A percentile compares a stretch with the other conserved stretches of the same genome.
Conservation (phyloP, 2,113 vertebrate species). For the Plectropomus leopardus region DNA sequence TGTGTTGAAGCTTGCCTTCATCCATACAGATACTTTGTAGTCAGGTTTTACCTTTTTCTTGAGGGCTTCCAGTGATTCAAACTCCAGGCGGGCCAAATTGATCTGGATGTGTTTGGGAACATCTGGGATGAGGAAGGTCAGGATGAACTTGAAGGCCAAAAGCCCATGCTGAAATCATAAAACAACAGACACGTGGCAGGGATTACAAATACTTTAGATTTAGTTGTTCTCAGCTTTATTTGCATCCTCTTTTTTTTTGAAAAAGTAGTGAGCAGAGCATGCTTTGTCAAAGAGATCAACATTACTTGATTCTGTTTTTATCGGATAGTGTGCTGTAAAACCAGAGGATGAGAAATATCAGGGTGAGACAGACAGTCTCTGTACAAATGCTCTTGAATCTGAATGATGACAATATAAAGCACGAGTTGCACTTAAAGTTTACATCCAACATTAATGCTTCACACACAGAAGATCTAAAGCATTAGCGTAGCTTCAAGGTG, state of each 20-base stretch:
- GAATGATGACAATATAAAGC: not conserved
- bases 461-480: no score
- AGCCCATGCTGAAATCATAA: slow-evolving; percentile 88
- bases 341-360: not conserved
- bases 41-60: slow-evolving; percentile 92
- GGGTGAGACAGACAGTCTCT: not conserved
- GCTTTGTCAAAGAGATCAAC: slow-evolving; percentile 9
- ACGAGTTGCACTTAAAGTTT: no score
- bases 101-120: slow-evolving; percentile 91
- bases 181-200: slow-evolving; percentile 10
- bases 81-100: slow-evolving; percentile 92
- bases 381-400: slow-evolving; percentile 5
- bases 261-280: not conserved
- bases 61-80: slow-evolving; percentile 94
- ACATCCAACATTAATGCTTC: no score
- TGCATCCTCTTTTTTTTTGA: not conserved
- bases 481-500: no score
- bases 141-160: slow-evolving; percentile 93
- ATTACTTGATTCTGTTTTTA: slow-evolving; percentile 12
- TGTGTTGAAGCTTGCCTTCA: not conserved
- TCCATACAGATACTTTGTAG: not conserved
- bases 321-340: slow-evolving; percentile 6
- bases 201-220: not conserved
- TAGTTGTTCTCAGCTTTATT: not conserved
- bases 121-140: slow-evolving; percentile 94